Evolutionary conservation across 2,797 vertebrate genomes (phyloP), one percentile per base, ranked within the genome.

Genomic region (Poeciliopsis paucimaculata): DNA sequence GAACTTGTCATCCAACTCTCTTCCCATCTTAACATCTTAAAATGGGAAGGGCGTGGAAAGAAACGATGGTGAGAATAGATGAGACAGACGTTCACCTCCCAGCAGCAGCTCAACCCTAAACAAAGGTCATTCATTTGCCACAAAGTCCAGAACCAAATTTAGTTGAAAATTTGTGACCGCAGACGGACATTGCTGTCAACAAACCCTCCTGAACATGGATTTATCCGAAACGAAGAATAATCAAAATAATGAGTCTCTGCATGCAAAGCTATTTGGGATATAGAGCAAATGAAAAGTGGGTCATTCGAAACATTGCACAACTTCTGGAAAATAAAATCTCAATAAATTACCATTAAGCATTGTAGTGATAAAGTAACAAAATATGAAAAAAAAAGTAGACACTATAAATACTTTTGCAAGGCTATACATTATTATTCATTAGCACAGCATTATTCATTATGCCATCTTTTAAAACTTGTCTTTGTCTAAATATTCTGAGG

Each of bases 401-500:
- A n/a, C 0, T 26, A 26, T n/a, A 70, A 43, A 70, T 41, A 26
- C 11, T 43, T 43, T 70, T 43, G 23, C 11, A 70, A 70, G 64
- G 23, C 12, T 15, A 28, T 26, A 26, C 15, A 73, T 1, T 0
- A 0, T 53, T 62, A 15, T 73, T 72, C 77, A 49, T 80, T 66
- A 45, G 13, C 36, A 46, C 82, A 82, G 77, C 80, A 34, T 83
- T 81, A 20, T 73, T 82, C 79, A 82, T 57, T 66, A 77, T 51
- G 66, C 66, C 10, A 43, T 88, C 75, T 73, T 71, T 46, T 72
- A 46, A 73, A 80, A 78, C 36, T 76, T 8, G 62, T 72, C 73
- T 84, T 84, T 81, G 18, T 89, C 92, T 95, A 93, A 93, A 91
- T 88, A 87, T 93, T 93, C 81, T 85, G 75, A 81, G 72, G 89